Percentiles rank a stretch among this genome's conserved stretches.
Conservation (phyloP, 2,888 invertebrate genomes). For the Rotaria macrura region DNA sequence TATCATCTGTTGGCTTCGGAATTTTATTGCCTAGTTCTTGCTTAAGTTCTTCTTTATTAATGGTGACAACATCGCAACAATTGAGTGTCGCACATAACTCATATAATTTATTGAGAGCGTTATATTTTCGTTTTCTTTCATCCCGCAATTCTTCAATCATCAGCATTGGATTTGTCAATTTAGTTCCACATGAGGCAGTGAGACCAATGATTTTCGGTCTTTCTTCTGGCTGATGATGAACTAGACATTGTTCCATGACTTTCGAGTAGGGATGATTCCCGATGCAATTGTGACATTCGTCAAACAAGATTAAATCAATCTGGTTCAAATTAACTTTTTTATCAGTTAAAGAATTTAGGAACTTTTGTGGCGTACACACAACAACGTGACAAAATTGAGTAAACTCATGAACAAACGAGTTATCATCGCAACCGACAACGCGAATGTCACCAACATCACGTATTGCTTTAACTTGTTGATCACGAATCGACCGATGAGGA, state of each 20-base stretch:
- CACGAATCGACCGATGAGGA: not conserved
- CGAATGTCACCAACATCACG: not conserved
- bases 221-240: not conserved
- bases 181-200: not conserved
- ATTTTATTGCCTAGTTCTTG: not conserved
- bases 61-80: not conserved
- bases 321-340: conserved; percentile 22
- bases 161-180: not conserved
- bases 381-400: not conserved
- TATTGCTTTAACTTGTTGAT: not conserved
- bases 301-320: conserved; percentile 32
- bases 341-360: conserved; percentile 30
- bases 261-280: not conserved
- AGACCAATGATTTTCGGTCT: not conserved
- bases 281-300: conserved; percentile 14
- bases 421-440: not conserved
- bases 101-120: not conserved
- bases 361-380: conserved; percentile 34
- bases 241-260: conserved; percentile 10
- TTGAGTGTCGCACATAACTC: conserved; percentile 18
- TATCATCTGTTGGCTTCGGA: not conserved
- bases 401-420: not conserved
- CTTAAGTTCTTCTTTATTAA: not conserved
- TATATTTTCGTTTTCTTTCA: not conserved
- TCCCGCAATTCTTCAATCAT: not conserved